Percentiles rank a stretch among this genome's conserved stretches.
phyloP scores from a whole-genome alignment of 2,113 vertebrate genomes.

The Thamnaconus septentrionalis region DNA sequence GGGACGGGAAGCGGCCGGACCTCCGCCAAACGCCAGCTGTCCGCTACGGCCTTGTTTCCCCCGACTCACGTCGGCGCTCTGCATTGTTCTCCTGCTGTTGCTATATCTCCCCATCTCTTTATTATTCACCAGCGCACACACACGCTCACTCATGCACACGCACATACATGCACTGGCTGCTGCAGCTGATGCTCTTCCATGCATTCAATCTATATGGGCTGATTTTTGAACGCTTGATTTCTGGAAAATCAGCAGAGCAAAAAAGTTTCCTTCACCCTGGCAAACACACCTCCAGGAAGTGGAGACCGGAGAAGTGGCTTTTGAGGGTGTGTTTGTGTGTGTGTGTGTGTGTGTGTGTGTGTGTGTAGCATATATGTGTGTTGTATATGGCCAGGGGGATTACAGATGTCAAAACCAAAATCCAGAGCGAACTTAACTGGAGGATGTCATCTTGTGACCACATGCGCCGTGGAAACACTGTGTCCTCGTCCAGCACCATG shows the following conservation, averaged over 20 bases:
- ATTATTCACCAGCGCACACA: constrained; percentile 35
- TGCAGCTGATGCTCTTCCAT: background rate
- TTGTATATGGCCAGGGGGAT: too few species aligned
- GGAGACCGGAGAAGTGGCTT: too few species aligned
- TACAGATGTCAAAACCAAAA: too few species aligned
- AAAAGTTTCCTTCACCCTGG: background rate
- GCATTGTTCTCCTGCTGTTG: constrained; percentile 12
- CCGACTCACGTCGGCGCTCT: constrained; percentile 23
- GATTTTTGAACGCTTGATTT: too few species aligned
- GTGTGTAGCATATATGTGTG: background rate
- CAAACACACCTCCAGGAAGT: too few species aligned
- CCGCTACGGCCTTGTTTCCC: constrained; percentile 30
- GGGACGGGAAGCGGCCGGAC: constrained; percentile 40
- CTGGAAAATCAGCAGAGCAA: background rate
- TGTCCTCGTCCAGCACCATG: too few species aligned
- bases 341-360: too few species aligned
- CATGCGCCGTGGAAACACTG: constrained; percentile 24
- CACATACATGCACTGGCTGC: background rate
- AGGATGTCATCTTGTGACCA: constrained; percentile 42
- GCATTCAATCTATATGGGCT: too few species aligned
- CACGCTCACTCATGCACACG: background rate
- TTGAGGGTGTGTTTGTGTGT: too few species aligned
- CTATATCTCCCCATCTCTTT: constrained; percentile 45
- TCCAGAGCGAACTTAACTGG: constrained; percentile 21
- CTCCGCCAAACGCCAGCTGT: constrained; percentile 62